Evolutionary conservation across 2,888 invertebrate genomes (phyloP).

Genomic region (Erebia ligea): DNA sequence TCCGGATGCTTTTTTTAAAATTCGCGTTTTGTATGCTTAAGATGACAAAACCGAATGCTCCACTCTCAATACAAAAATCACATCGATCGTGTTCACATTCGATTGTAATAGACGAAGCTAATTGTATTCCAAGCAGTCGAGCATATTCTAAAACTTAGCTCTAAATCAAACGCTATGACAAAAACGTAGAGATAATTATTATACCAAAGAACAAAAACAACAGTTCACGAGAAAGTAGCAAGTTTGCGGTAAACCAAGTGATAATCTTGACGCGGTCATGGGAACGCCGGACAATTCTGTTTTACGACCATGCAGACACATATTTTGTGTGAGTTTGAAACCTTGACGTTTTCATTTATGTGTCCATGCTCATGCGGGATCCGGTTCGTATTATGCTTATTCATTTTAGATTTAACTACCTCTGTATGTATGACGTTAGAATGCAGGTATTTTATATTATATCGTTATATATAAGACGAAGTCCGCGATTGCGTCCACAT

Average conservation of each 20-base stretch:
- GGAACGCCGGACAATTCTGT: conserved; percentile 22
- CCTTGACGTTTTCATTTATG: conserved; percentile 22
- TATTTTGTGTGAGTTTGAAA: conserved; percentile 9
- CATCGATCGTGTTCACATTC: no score
- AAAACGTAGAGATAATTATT: background rate
- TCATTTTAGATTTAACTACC: conserved; percentile 5
- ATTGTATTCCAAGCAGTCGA: no score
- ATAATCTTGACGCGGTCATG: conserved; percentile 22
- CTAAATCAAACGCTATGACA: no score
- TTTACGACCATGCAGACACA: conserved; percentile 23
- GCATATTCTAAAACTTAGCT: no score
- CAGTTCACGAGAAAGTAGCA: conserved; percentile 17
- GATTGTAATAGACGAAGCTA: no score
- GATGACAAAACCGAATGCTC: no score
- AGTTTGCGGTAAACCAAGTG: conserved; percentile 24
- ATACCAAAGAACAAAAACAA: background rate
- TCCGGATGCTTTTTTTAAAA: no score
- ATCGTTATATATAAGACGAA: no score
- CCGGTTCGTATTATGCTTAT: conserved; percentile 15
- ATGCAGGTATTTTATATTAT: conserved; percentile 7
- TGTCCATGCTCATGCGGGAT: conserved; percentile 11
- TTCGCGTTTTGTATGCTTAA: no score
- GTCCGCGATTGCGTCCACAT: no score
- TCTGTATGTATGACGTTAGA: background rate
- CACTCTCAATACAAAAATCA: no score